Conservation (phyloP, 2,113 vertebrate genomes). For the Chaetura pelagica region DNA sequence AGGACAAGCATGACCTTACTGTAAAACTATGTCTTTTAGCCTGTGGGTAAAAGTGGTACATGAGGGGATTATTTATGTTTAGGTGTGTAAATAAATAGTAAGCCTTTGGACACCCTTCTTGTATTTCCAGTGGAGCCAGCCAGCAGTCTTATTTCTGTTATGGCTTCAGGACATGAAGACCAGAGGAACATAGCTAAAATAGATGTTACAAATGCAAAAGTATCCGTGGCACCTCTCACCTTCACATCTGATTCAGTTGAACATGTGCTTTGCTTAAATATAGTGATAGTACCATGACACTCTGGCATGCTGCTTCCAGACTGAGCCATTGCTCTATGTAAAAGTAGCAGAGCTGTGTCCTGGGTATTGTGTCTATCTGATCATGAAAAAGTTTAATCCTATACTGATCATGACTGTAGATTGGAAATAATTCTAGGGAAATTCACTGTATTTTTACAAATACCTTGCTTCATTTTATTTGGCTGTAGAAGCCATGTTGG, state of each 20-base stretch:
- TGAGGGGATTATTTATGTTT: slow-evolving; percentile 59
- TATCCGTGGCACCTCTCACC: not conserved
- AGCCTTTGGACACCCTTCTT: slow-evolving; percentile 20
- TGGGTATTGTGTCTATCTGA: not conserved
- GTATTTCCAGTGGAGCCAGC: not conserved
- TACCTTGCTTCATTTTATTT: not conserved
- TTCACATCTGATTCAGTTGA: not conserved
- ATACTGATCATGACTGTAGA: not conserved
- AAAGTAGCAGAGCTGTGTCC: not conserved
- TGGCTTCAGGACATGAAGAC: not conserved
- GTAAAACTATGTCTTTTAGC: slow-evolving; percentile 44
- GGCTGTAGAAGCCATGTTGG: not conserved
- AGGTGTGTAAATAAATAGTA: slow-evolving; percentile 45
- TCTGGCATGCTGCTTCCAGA: not conserved
- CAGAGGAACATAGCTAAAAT: not conserved
- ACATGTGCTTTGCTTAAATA: not conserved
- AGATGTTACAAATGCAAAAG: not conserved
- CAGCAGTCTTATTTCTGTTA: slow-evolving; percentile 23
- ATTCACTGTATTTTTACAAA: not conserved
- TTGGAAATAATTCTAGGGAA: not conserved
- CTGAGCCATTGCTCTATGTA: not conserved
- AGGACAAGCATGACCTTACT: slow-evolving; percentile 34
- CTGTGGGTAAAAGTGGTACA: slow-evolving; percentile 6
- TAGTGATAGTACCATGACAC: not conserved
- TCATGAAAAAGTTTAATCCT: not conserved